A percentile compares a stretch with the other conserved stretches of the same genome.
Conservation (phyloP, 2,113 vertebrate genomes). For the Scartelaos histophorus region DNA sequence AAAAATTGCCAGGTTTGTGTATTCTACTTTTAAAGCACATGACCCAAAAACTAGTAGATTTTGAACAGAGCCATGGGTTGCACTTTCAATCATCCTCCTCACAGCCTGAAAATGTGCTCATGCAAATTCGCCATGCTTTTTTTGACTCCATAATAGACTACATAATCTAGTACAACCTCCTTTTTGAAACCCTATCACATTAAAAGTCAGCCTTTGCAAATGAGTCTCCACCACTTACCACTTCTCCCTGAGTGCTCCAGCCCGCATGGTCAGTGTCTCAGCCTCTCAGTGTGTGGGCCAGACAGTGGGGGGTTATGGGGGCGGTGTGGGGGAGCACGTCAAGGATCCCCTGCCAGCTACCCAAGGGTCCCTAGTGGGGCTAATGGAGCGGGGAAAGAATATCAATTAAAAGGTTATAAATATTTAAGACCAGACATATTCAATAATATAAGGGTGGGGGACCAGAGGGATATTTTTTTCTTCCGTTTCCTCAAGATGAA, state of each 20-base stretch:
- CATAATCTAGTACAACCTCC: constrained; percentile 5
- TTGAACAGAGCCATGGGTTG: background rate
- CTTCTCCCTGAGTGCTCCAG: constrained; percentile 60
- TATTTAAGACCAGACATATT: constrained; percentile 81
- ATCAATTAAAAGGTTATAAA: constrained; percentile 83
- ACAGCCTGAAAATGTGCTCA: background rate
- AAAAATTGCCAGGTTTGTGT: background rate
- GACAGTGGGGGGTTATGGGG: constrained; percentile 45
- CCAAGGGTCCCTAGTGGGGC: constrained; percentile 66
- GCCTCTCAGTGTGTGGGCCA: constrained; percentile 70
- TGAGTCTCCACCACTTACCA: background rate
- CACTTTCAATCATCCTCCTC: background rate
- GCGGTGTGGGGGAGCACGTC: constrained; percentile 35
- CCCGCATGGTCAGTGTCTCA: constrained; percentile 53
- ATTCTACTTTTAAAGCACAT: background rate
- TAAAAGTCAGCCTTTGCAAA: constrained; percentile 10
- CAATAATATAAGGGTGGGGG: constrained; percentile 76
- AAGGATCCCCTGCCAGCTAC: constrained; percentile 64
- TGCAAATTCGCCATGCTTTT: background rate
- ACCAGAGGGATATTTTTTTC: constrained; percentile 61
- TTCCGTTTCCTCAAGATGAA: constrained; percentile 60
- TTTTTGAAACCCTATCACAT: constrained; percentile 7
- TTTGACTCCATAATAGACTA: constrained; percentile 2
- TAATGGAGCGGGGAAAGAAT: constrained; percentile 74
- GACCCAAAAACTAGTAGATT: background rate